Percentiles rank a stretch among this genome's conserved stretches.
Evolutionary conservation across 2,113 vertebrate species (phyloP).

Genomic region (Morone saxatilis): DNA sequence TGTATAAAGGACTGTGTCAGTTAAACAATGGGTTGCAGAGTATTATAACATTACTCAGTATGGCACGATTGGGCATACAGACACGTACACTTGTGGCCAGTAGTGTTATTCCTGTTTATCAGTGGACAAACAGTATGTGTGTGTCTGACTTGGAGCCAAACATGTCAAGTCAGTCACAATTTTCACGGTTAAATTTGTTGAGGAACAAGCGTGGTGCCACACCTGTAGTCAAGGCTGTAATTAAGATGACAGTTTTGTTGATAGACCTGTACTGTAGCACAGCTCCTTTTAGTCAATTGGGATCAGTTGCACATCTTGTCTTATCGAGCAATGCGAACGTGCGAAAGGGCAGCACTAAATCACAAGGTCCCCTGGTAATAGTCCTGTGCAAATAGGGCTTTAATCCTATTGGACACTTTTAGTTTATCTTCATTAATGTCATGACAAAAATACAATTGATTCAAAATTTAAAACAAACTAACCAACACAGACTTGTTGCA

Average conservation of each 20-base stretch:
- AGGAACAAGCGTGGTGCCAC: not conserved
- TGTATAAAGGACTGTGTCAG: not conserved
- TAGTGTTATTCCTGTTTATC: not conserved
- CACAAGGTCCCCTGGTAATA: too few relatives aligned
- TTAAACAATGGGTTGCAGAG: not conserved
- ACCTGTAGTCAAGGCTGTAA: conserved; percentile 1
- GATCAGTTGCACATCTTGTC: not conserved
- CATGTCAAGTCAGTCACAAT: not conserved
- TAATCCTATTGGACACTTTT: not conserved
- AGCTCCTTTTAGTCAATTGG: too few relatives aligned
- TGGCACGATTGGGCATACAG: not conserved
- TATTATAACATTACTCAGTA: not conserved
- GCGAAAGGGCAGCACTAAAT: too few relatives aligned
- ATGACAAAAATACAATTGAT: not conserved
- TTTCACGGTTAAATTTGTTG: not conserved
- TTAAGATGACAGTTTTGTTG: not conserved
- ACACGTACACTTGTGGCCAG: not conserved
- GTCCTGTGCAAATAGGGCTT: too few relatives aligned
- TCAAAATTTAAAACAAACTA: too few relatives aligned
- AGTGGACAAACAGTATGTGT: not conserved
- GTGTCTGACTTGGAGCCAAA: not conserved
- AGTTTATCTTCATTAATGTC: not conserved
- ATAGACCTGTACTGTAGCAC: not conserved
- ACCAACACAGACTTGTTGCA: not conserved
- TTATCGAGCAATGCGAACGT: not conserved